These are phyloP conservation scores for Acleris emargana DNA, from an alignment of 2,888 invertebrate species.

Conservation along the genomic window DNA sequence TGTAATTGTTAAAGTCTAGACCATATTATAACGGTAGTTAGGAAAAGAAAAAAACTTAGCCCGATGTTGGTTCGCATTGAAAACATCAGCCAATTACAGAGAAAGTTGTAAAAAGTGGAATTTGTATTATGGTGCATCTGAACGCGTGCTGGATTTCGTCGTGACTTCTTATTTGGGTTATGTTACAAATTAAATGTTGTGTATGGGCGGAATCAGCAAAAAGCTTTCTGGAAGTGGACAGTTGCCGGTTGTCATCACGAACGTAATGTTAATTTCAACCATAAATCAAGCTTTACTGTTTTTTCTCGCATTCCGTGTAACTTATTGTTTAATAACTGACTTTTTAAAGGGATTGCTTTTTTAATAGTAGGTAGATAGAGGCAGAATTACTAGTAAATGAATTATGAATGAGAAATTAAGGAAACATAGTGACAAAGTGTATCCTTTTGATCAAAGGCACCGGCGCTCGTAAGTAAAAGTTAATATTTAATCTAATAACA, in stretches of 20 bases:
- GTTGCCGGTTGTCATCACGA: conserved; percentile 6
- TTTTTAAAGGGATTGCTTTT: too few species aligned
- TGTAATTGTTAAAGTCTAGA: conserved; percentile 8
- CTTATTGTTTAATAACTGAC: neutral
- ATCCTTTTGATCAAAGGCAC: too few species aligned
- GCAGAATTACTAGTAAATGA: too few species aligned
- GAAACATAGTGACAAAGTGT: too few species aligned
- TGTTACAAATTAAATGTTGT: conserved; percentile 21
- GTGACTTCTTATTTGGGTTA: conserved; percentile 25
- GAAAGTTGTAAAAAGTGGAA: conserved; percentile 26
- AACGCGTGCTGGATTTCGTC: conserved; percentile 27
- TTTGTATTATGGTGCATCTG: conserved; percentile 25
- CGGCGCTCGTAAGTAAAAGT: too few species aligned
- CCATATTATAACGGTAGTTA: conserved; percentile 13
- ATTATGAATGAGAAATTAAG: too few species aligned
- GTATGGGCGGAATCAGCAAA: conserved; percentile 12
- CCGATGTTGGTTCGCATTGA: conserved; percentile 18
- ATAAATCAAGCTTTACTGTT: neutral
- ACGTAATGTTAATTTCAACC: neutral
- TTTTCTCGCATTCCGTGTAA: neutral
- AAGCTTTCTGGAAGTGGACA: conserved; percentile 3
- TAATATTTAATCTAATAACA: too few species aligned
- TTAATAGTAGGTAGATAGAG: too few species aligned
- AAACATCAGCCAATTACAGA: conserved; percentile 33
- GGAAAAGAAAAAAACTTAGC: conserved; percentile 10